These are phyloP conservation scores for Eleginops maclovinus DNA, from an alignment of 2,113 vertebrate genomes.

Conservation along the genomic window DNA sequence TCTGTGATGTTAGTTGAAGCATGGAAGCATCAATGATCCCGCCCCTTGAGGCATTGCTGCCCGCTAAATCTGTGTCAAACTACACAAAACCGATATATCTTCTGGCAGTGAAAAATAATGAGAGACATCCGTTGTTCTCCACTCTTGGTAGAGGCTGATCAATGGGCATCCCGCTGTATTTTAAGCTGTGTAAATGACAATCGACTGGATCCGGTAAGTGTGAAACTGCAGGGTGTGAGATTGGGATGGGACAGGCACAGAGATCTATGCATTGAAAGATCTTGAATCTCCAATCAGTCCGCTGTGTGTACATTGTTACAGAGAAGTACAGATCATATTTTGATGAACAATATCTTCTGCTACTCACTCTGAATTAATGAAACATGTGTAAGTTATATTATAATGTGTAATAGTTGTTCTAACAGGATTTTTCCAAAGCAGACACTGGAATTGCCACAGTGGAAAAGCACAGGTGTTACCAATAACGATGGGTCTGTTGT, in stretches of 20 bases:
- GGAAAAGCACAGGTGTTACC: no score
- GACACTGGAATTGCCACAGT: no score
- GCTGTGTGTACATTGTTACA: neutral
- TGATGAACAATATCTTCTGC: neutral
- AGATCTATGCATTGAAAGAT: slow-evolving; percentile 12
- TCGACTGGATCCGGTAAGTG: slow-evolving; percentile 33
- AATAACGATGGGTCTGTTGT: no score
- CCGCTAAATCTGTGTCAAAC: slow-evolving; percentile 73
- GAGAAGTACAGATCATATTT: neutral
- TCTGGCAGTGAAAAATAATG: slow-evolving; percentile 35
- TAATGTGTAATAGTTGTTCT: neutral
- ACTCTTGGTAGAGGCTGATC: slow-evolving; percentile 44
- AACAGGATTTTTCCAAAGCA: neutral
- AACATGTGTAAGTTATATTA: no score
- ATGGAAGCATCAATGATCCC: slow-evolving; percentile 52
- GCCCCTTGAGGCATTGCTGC: slow-evolving; percentile 59
- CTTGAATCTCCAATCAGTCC: slow-evolving; percentile 9
- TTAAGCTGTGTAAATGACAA: slow-evolving; percentile 58
- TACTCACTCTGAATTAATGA: neutral
- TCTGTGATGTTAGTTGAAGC: slow-evolving; percentile 64
- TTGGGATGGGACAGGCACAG: neutral
- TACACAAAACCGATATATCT: slow-evolving; percentile 46
- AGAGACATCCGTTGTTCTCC: slow-evolving; percentile 36
- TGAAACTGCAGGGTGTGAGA: slow-evolving; percentile 7
- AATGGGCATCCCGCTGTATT: slow-evolving; percentile 48